phyloP scores from a whole-genome alignment of 1,140 invertebrate species.

The Musca domestica region DNA sequence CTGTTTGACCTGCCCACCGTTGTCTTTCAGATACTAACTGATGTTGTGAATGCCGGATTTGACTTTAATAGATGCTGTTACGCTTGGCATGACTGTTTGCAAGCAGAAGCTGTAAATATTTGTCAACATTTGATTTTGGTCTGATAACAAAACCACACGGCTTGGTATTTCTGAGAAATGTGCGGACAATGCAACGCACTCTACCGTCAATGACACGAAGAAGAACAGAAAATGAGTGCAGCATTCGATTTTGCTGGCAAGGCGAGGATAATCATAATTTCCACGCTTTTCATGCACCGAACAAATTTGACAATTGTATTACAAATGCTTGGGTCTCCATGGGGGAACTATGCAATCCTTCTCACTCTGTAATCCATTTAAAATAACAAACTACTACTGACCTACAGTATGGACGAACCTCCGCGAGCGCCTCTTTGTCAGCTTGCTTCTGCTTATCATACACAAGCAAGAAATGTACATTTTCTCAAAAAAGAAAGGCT shows the following conservation, averaged over 20 bases:
- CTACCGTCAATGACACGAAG: too few relatives aligned
- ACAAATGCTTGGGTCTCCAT: too few relatives aligned
- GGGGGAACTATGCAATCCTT: too few relatives aligned
- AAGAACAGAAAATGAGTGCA: too few relatives aligned
- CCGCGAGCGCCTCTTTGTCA: not conserved
- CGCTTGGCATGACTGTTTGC: slow-evolving; percentile 26
- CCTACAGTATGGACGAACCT: not conserved
- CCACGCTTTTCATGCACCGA: slow-evolving; percentile 29
- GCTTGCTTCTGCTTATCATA: not conserved
- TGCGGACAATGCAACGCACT: not conserved
- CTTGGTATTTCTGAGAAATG: slow-evolving; percentile 24
- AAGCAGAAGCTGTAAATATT: slow-evolving; percentile 34
- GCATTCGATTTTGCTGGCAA: not conserved
- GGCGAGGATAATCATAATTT: slow-evolving; percentile 47
- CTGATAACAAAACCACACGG: slow-evolving; percentile 15
- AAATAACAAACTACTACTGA: not conserved
- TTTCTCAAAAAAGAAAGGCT: not conserved
- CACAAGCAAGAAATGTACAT: slow-evolving; percentile 3
- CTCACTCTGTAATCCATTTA: too few relatives aligned
- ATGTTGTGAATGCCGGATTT: slow-evolving; percentile 14
- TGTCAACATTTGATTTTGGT: slow-evolving; percentile 45
- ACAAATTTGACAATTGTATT: not conserved
- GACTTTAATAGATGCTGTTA: slow-evolving; percentile 39
- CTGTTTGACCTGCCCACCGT: slow-evolving; percentile 4
- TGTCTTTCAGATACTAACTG: not conserved